Conservation (phyloP, 23 tunicate genomes). For the Styela plicata region DNA sequence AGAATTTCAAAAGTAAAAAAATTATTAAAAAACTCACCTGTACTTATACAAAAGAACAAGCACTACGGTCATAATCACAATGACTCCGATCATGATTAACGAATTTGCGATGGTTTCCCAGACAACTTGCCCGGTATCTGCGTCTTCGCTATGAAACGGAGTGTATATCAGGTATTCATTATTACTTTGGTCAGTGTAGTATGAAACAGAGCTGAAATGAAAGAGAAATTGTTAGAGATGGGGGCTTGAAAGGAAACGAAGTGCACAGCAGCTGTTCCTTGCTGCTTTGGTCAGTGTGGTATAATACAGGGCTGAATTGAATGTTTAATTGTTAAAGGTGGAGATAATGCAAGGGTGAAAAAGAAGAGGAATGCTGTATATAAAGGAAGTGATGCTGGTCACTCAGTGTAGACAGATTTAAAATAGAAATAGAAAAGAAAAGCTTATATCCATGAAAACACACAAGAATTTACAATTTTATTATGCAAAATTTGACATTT, state of each 20-base stretch:
- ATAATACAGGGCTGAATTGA: not conserved
- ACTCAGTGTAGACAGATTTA: too few relatives aligned
- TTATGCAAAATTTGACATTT: too few relatives aligned
- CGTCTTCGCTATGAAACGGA: conserved; percentile 83
- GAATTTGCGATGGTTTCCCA: conserved; percentile 91
- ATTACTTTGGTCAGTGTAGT: conserved; percentile 76
- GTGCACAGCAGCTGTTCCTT: not conserved
- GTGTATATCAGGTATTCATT: conserved; percentile 81
- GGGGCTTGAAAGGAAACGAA: too few relatives aligned
- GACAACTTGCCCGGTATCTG: conserved; percentile 56
- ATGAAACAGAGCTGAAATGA: conserved; percentile 81
- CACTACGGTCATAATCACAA: conserved; percentile 85
- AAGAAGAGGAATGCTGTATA: too few relatives aligned
- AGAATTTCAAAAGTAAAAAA: too few relatives aligned
- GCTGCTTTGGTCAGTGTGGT: not conserved
- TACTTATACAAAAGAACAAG: conserved; percentile 90
- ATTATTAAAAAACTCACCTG: conserved; percentile 50
- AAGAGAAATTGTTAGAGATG: too few relatives aligned
- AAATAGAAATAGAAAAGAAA: too few relatives aligned
- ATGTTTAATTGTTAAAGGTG: too few relatives aligned
- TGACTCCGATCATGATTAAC: conserved; percentile 92
- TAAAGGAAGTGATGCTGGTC: too few relatives aligned
- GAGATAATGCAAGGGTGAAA: too few relatives aligned
- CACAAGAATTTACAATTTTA: too few relatives aligned
- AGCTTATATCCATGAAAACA: too few relatives aligned